Evolutionary conservation across 2,888 invertebrate species (phyloP).

Genomic region (Diarsia mendica): DNA sequence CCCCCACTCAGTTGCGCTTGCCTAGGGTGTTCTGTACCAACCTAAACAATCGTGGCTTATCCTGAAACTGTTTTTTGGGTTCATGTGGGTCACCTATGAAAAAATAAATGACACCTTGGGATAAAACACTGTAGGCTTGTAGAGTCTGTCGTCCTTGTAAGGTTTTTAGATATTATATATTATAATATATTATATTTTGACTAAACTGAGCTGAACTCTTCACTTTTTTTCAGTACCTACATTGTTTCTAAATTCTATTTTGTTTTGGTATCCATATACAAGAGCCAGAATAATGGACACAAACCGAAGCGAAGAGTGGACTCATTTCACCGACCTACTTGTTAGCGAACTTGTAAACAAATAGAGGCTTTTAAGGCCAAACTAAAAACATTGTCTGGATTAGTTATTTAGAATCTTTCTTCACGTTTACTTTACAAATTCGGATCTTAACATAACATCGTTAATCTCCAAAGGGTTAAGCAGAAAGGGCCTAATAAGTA

Average conservation of each 20-base stretch:
- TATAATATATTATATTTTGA: no score
- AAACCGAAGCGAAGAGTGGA: not conserved
- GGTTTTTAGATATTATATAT: no score
- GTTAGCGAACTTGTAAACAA: not conserved
- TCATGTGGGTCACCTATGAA: not conserved
- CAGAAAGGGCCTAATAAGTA: no score
- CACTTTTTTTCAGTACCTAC: not conserved
- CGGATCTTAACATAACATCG: not conserved
- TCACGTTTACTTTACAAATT: not conserved
- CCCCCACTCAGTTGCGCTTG: no score
- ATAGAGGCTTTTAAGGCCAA: not conserved
- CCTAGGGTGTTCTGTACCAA: no score
- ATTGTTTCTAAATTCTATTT: not conserved
- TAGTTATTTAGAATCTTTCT: not conserved
- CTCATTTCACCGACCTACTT: not conserved
- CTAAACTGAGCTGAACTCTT: not conserved
- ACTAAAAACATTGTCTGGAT: not conserved
- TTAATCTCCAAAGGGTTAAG: no score
- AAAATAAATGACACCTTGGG: not conserved
- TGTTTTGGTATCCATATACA: not conserved
- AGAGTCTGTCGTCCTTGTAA: not conserved
- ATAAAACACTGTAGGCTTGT: not conserved
- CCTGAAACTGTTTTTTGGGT: no score
- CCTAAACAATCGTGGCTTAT: no score
- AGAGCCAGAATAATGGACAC: not conserved